Evolutionary conservation across 2,888 invertebrate species (phyloP).

Genomic region (Glaucopsyche alexis): DNA sequence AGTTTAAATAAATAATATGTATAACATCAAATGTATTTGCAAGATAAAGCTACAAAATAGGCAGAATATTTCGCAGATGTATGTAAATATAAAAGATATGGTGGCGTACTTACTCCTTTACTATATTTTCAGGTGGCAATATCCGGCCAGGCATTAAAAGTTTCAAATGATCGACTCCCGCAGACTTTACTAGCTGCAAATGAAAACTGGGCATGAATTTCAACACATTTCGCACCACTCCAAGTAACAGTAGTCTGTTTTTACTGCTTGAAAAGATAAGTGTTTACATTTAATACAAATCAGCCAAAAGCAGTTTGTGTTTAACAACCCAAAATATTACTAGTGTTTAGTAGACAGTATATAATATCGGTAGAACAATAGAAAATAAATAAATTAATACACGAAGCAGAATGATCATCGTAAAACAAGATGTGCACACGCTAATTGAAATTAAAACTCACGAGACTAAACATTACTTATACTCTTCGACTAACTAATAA

Average conservation of each 20-base stretch:
- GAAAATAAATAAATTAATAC: neutral
- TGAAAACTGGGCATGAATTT: neutral
- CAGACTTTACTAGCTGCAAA: constrained; percentile 62
- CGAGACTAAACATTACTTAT: neutral
- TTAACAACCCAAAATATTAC: neutral
- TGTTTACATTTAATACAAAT: too few species aligned
- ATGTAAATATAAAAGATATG: neutral
- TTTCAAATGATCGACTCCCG: constrained; percentile 65
- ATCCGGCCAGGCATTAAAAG: constrained; percentile 67
- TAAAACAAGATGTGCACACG: neutral
- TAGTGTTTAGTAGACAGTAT: neutral
- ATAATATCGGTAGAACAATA: neutral
- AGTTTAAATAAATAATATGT: too few species aligned
- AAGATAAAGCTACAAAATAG: too few species aligned
- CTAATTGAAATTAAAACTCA: neutral
- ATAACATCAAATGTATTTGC: too few species aligned
- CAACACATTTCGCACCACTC: neutral
- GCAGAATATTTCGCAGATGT: neutral
- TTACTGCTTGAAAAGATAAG: too few species aligned
- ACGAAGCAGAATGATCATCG: neutral
- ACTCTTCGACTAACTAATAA: too few species aligned
- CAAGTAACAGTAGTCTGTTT: too few species aligned
- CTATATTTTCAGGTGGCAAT: constrained; percentile 62
- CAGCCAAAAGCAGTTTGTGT: too few species aligned
- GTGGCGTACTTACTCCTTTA: constrained; percentile 60